Percentiles rank a stretch among this genome's conserved stretches.
phyloP scores from a whole-genome alignment of 1,140 invertebrate species.

The Manduca sexta region DNA sequence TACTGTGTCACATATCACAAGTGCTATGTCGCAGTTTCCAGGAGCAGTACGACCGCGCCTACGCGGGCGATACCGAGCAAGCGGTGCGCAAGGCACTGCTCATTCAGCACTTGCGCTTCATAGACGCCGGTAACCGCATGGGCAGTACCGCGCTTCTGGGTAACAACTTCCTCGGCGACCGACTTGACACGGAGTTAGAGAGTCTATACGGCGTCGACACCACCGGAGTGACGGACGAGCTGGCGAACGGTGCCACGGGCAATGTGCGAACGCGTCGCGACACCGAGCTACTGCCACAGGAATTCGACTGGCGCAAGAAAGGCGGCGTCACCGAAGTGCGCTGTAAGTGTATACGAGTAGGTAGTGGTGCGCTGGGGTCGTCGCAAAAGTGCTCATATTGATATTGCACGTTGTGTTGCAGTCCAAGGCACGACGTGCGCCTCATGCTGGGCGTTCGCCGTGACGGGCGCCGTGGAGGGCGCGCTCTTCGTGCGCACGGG shows the following conservation, averaged over 20 bases:
- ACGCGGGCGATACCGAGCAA: constrained; percentile 37
- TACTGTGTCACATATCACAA: no score
- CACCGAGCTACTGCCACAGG: constrained; percentile 10
- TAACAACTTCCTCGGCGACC: constrained; percentile 17
- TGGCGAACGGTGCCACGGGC: constrained; percentile 20
- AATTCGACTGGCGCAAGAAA: constrained; percentile 46
- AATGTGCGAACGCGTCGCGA: background rate
- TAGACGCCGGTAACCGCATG: constrained; percentile 39
- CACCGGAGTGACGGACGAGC: background rate
- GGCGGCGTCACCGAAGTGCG: constrained; percentile 33
- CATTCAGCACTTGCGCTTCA: constrained; percentile 33
- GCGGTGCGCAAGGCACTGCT: constrained; percentile 46
- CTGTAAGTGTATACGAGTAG: constrained; percentile 18
- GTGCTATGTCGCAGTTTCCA: constrained; percentile 27
- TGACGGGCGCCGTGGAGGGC: constrained; percentile 93
- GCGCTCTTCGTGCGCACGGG: constrained; percentile 90
- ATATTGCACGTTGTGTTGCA: constrained; percentile 41
- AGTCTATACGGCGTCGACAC: constrained; percentile 7
- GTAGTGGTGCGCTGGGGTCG: constrained; percentile 1
- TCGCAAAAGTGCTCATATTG: background rate
- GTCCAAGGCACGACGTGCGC: constrained; percentile 95
- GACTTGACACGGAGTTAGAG: constrained; percentile 20
- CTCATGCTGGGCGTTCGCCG: constrained; percentile 97
- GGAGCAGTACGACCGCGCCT: constrained; percentile 26
- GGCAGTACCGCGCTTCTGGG: constrained; percentile 31